Conservation (phyloP, 2,888 invertebrate genomes). For the Cephalotes varians region DNA sequence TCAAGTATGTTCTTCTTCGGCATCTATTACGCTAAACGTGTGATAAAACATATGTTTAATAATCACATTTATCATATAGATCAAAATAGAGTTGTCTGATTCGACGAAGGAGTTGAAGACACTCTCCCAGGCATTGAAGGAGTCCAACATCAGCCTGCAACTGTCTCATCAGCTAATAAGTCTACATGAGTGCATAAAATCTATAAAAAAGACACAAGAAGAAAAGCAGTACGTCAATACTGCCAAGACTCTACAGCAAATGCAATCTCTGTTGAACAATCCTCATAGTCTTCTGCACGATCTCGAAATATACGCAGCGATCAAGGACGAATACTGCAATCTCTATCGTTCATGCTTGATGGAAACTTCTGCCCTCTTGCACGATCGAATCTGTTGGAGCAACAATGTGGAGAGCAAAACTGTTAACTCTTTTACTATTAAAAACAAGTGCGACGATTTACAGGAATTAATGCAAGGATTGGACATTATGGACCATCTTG, state of each 20-base stretch:
- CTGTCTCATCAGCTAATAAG: constrained; percentile 85
- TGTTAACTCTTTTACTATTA: constrained; percentile 66
- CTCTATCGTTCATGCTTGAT: constrained; percentile 86
- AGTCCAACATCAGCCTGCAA: constrained; percentile 87
- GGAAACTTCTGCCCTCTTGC: constrained; percentile 86
- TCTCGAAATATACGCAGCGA: constrained; percentile 87
- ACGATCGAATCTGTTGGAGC: constrained; percentile 86
- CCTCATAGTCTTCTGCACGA: constrained; percentile 87
- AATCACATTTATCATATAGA: constrained; percentile 78
- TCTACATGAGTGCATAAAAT: constrained; percentile 84
- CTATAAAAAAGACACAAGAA: constrained; percentile 80
- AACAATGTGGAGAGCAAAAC: constrained; percentile 58
- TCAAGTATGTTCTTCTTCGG: constrained; percentile 74
- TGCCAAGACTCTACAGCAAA: constrained; percentile 86
- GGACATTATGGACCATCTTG: constrained; percentile 84
- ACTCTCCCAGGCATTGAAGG: constrained; percentile 87
- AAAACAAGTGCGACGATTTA: constrained; percentile 76
- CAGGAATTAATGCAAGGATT: constrained; percentile 85
- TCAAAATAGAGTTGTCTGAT: constrained; percentile 88
- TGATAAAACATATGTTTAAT: not conserved
- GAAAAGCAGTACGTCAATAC: constrained; percentile 85
- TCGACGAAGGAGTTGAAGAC: constrained; percentile 88
- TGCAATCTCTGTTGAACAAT: constrained; percentile 86
- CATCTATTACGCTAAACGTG: not conserved
- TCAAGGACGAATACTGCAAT: constrained; percentile 86